phyloP scores from a whole-genome alignment of 64 coral and sea anemone genomes.

The Anthopleura sola region DNA sequence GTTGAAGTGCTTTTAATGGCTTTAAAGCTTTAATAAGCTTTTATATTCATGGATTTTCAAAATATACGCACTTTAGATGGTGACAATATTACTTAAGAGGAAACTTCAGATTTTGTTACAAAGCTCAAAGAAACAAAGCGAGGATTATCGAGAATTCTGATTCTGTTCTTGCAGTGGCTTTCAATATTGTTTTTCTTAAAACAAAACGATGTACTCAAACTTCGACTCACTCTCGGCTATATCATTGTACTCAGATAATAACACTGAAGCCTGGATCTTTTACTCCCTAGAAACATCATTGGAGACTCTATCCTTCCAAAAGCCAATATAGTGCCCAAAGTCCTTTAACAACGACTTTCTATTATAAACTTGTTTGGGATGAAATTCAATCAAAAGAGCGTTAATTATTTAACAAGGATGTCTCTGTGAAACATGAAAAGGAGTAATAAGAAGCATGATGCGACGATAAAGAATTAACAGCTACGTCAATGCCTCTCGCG shows the following conservation, averaged over 20 bases:
- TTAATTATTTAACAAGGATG: slow-evolving; percentile 9
- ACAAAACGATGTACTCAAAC: neutral
- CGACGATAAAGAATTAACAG: neutral
- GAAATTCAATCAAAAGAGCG: neutral
- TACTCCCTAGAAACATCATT: neutral
- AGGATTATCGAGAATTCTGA: neutral
- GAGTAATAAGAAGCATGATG: neutral
- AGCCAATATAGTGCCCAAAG: neutral
- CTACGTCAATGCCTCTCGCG: neutral
- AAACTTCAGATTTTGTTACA: too few relatives aligned
- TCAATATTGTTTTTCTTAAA: neutral
- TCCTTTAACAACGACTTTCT: neutral
- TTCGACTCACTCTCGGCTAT: neutral
- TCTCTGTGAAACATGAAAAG: neutral
- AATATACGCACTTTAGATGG: neutral
- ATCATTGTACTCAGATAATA: neutral
- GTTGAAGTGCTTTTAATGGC: neutral
- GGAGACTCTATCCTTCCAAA: neutral
- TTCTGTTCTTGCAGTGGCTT: neutral
- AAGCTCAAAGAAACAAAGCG: too few relatives aligned
- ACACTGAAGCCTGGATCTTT: neutral
- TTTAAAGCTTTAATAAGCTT: neutral
- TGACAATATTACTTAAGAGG: neutral
- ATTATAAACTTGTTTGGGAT: neutral
- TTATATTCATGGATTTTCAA: neutral